Conservation (phyloP, 2,888 invertebrate species). For the Drosophila meridiana region DNA sequence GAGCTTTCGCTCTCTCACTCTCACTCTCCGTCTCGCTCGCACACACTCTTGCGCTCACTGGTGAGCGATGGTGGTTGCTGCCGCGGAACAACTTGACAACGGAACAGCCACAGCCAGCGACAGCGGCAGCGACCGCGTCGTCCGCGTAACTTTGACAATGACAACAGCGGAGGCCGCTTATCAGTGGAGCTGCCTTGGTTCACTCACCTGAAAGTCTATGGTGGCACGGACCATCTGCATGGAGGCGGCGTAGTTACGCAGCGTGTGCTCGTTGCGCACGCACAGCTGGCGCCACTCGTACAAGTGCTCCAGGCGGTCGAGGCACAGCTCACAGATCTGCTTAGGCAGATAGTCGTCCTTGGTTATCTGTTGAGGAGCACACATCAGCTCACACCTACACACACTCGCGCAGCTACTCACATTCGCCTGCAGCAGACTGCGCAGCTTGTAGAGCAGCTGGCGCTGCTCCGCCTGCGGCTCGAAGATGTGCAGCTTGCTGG, state of each 20-base stretch:
- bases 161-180: constrained; percentile 60
- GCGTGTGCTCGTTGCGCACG: constrained; percentile 88
- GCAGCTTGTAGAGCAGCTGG: constrained; percentile 89
- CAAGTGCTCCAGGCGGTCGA: constrained; percentile 88
- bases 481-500: constrained; percentile 89
- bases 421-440: constrained; percentile 89
- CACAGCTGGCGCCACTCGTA: constrained; percentile 90
- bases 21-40: background rate
- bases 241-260: constrained; percentile 89
- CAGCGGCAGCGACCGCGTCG: background rate
- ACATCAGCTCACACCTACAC: background rate
- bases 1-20: constrained; percentile 24
- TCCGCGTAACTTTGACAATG: constrained; percentile 54
- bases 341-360: constrained; percentile 90
- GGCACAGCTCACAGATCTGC: constrained; percentile 90
- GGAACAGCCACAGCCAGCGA: constrained; percentile 37
- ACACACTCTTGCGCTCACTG: constrained; percentile 9
- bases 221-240: constrained; percentile 89
- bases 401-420: constrained; percentile 85
- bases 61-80: constrained; percentile 56
- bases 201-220: constrained; percentile 88
- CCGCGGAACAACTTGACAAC: constrained; percentile 55
- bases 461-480: constrained; percentile 90
- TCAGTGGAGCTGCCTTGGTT: constrained; percentile 20
- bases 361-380: constrained; percentile 86